Evolutionary conservation across 2,113 vertebrate genomes (phyloP).

Genomic region (Microtus ochrogaster): DNA sequence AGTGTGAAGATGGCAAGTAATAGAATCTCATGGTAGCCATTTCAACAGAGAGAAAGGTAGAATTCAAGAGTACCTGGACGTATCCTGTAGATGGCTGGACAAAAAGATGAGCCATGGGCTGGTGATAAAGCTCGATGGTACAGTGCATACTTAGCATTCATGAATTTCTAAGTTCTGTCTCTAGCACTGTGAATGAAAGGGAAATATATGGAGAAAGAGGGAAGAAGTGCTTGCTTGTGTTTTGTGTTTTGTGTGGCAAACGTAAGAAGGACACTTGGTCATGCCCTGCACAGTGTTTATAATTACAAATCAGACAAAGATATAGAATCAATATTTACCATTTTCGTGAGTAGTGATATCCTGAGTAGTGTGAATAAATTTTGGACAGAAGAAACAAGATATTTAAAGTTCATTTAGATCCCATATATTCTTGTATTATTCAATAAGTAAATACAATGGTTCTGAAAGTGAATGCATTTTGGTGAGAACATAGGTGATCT

Average conservation of each 20-base stretch:
- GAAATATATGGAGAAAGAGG: fast-evolving
- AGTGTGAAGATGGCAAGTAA: not conserved
- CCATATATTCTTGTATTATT: not conserved
- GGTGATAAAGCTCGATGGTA: not conserved
- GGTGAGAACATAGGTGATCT: not conserved
- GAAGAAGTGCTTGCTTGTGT: not conserved
- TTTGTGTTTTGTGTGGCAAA: not conserved
- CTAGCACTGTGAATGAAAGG: not conserved
- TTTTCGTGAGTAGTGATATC: not conserved
- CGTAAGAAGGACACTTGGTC: not conserved
- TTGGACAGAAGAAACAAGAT: not conserved
- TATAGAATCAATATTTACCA: not conserved
- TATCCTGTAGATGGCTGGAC: not conserved
- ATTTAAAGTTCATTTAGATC: conserved; percentile 17
- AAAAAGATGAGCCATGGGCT: not conserved
- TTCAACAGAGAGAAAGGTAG: not conserved
- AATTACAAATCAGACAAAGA: not conserved
- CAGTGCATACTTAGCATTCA: not conserved
- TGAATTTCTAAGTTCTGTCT: not conserved
- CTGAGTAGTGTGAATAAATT: not conserved
- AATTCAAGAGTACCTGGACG: not conserved
- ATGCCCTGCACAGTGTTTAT: not conserved
- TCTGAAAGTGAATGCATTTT: not conserved
- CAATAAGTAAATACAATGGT: not conserved
- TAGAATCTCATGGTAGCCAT: not conserved